Conservation (phyloP, 2,797 vertebrate species). For the Sebastes aleutianus region DNA sequence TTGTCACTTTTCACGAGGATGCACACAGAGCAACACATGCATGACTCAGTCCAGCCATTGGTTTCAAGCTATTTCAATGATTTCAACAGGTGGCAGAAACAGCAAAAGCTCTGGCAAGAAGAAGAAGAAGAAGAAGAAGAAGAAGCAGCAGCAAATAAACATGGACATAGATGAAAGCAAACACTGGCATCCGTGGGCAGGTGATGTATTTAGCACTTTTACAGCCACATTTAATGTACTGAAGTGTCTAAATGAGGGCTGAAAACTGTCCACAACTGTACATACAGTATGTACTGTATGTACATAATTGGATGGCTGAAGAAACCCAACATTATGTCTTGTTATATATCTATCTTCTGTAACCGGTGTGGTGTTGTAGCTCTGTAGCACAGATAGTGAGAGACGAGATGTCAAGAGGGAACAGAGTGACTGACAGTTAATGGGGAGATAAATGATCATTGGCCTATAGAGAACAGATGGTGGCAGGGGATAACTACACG, state of each 20-base stretch:
- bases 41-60: too few species aligned
- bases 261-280: too few species aligned
- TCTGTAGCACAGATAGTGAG: conserved; percentile 31
- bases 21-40: accelerated
- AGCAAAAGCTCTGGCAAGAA: too few species aligned
- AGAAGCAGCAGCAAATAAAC: too few species aligned
- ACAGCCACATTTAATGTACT: neutral
- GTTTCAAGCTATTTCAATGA: too few species aligned
- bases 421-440: conserved; percentile 65
- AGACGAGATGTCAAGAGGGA: conserved; percentile 39
- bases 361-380: neutral
- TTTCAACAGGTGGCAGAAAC: too few species aligned
- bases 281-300: neutral
- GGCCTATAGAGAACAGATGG: conserved; percentile 61
- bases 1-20: too few species aligned
- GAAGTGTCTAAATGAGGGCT: neutral
- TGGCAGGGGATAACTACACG: conserved; percentile 34
- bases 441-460: conserved; percentile 63
- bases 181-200: neutral
- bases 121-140: too few species aligned
- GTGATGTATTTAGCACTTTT: neutral
- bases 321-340: neutral
- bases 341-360: neutral
- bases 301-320: neutral
- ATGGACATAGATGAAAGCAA: too few species aligned